These are phyloP conservation scores for Morelia viridis DNA, from an alignment of 2,797 vertebrate genomes.

Conservation along the genomic window DNA sequence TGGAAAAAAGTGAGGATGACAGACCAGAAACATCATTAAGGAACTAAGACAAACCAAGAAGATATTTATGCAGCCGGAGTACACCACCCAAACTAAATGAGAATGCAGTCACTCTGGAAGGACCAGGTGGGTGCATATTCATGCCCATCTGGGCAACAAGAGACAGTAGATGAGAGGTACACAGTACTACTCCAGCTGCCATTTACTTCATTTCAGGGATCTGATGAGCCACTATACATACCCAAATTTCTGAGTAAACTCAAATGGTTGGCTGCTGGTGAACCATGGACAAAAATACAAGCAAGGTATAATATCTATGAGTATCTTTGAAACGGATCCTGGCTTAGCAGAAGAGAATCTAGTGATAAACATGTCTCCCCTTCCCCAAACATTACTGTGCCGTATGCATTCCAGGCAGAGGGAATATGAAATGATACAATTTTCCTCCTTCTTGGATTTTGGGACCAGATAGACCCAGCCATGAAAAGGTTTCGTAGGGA, in stretches of 20 bases:
- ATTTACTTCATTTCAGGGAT: neutral
- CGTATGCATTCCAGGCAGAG: constrained; percentile 40
- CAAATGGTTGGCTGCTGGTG: neutral
- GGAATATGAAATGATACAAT: constrained; percentile 55
- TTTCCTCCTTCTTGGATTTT: neutral
- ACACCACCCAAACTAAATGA: neutral
- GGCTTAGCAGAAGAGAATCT: rapidly evolving
- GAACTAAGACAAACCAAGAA: neutral
- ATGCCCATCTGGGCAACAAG: neutral
- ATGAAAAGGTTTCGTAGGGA: constrained; percentile 39
- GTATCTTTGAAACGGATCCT: rapidly evolving
- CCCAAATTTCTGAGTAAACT: neutral
- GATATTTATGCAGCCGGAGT: neutral
- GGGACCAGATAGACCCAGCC: neutral
- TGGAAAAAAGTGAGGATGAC: neutral
- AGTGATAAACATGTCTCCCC: neutral
- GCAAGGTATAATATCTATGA: neutral
- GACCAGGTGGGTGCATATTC: too few relatives aligned
- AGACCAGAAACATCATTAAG: neutral
- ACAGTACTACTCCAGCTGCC: neutral
- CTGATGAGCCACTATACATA: neutral
- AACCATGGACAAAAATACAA: neutral
- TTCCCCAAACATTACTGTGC: constrained; percentile 23
- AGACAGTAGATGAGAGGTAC: neutral
- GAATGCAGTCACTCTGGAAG: neutral